Conservation (phyloP, 2,888 invertebrate species). For the Chironomus riparius region DNA sequence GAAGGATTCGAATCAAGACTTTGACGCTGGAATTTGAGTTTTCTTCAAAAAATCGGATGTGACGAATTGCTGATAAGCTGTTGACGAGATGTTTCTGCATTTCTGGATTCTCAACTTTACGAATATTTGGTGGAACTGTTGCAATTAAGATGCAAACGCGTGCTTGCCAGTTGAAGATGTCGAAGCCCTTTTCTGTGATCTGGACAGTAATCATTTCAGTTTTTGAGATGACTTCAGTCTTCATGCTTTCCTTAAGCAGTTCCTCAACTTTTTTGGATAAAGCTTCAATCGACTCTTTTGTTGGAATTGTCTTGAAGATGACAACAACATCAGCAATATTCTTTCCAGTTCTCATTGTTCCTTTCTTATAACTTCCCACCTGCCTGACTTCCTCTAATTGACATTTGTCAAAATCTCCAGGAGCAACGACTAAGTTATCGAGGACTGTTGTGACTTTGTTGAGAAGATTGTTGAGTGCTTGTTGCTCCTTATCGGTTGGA, state of each 20-base stretch:
- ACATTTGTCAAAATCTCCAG: constrained; percentile 89
- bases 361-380: constrained; percentile 96
- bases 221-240: constrained; percentile 52
- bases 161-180: constrained; percentile 74
- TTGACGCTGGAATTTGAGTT: constrained; percentile 95
- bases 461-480: constrained; percentile 84
- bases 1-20: constrained; percentile 84
- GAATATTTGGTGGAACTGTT: constrained; percentile 86
- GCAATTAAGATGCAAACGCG: constrained; percentile 86
- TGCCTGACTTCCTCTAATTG: constrained; percentile 91
- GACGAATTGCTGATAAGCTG: constrained; percentile 87
- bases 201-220: constrained; percentile 43
- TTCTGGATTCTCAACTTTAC: constrained; percentile 80
- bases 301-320: constrained; percentile 90
- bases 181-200: constrained; percentile 73
- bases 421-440: constrained; percentile 89
- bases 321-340: constrained; percentile 96
- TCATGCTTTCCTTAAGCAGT: constrained; percentile 69
- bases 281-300: constrained; percentile 89
- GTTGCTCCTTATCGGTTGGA: constrained; percentile 83
- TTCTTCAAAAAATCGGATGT: constrained; percentile 97
- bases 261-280: constrained; percentile 79
- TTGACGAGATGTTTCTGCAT: constrained; percentile 73
- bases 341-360: constrained; percentile 92
- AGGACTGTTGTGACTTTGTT: constrained; percentile 91